Base-by-base conservation (phyloP, 64 coral and sea anemone genomes). In the Catalaphyllia jardinei region DNA sequence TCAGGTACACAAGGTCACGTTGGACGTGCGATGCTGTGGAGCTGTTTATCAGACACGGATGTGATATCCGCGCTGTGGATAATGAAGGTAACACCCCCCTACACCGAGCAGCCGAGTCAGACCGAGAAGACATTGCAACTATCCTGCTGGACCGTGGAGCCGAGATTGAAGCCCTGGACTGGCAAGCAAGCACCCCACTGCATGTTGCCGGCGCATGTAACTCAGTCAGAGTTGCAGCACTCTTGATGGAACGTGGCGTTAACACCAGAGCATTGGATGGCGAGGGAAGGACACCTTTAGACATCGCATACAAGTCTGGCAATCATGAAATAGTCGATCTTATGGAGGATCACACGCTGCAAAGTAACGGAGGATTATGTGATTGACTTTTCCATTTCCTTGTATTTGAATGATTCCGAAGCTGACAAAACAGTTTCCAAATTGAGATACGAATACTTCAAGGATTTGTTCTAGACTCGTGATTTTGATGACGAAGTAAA, bases 41-140 rank as follows among this genome's bases (percentile, higher is more conserved):
- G 46, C 61, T 92, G 1, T 80, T 87, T 19, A 79, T 92, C 20
- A 73, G 90, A 55, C 74, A 71, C n/a, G 82, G 90, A 29, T 86
- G 73, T 30, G 50, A 87, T 71, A 76, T 92, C n/a, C 35, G 67
- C 1, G 74, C 90, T 25, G 80, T 61, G 17, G 90, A 92, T 87
- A 84, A 92, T 77, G 73, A 77, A 87, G 90, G 90, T 11, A 87
- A 92, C 83, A 92, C 83, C 17, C 83, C 90, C 20, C 83, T 92
- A 3, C 90, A 92, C 62, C 86, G 80, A 9, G 29, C 90, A 87
- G 90, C 83, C 25, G 73, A 75, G 77, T 84, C 90, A 31, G 83
- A 51, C 59, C 74, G 90, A 65, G 90, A 92, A 11, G 90, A 92
- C 75, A 92, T 92, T 29, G 83, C 74, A 35, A 64, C 28, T 39